Percentiles rank a stretch among this genome's conserved stretches.
Conservation (phyloP, 2,113 vertebrate genomes). For the Gila orcuttii region DNA sequence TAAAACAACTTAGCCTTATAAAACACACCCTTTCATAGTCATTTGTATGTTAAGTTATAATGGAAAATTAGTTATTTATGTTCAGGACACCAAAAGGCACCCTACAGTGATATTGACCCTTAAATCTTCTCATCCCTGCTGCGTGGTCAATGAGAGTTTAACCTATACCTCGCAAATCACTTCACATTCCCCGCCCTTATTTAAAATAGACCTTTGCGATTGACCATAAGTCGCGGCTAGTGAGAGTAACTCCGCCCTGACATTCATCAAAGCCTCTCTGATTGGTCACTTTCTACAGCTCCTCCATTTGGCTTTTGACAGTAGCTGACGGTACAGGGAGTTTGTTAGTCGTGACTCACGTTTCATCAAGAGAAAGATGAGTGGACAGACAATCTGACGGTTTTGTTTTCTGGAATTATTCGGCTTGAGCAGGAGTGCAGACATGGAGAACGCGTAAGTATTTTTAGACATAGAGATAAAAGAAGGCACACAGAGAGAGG, state of each 20-base stretch:
- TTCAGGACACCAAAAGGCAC: too few species aligned
- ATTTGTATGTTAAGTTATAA: too few species aligned
- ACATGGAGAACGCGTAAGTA: conserved; percentile 21
- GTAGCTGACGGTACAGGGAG: background rate
- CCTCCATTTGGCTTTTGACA: conserved; percentile 29
- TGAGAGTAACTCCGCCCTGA: background rate
- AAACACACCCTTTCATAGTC: too few species aligned
- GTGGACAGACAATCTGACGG: background rate
- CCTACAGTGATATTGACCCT: too few species aligned
- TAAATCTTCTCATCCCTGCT: conserved; percentile 24
- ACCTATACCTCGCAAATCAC: background rate
- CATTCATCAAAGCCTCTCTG: background rate
- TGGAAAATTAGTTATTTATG: too few species aligned
- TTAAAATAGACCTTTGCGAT: background rate
- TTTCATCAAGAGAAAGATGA: background rate
- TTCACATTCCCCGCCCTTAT: background rate
- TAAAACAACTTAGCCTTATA: too few species aligned
- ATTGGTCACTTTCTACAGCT: background rate
- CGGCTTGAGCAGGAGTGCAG: background rate
- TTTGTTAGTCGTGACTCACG: conserved; percentile 1
- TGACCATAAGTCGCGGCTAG: background rate
- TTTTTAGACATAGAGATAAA: background rate
- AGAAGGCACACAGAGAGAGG: background rate
- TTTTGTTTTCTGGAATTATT: background rate
- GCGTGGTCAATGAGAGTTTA: background rate